Evolutionary conservation across 2,888 invertebrate genomes (phyloP), one percentile per base, ranked within the genome.

Genomic region (Athetis lepigone): DNA sequence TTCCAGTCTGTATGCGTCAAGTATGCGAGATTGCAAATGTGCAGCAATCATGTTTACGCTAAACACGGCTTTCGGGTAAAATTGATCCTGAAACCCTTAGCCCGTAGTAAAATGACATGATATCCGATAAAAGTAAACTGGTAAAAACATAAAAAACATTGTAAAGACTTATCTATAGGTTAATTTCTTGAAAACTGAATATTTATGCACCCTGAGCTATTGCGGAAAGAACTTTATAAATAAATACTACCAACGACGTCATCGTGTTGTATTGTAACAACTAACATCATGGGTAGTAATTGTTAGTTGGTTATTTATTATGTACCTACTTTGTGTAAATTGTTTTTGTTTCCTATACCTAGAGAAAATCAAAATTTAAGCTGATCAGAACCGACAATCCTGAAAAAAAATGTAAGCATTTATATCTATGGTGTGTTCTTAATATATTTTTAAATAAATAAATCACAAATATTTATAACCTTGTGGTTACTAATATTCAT

Each of bases 221-320:
- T 9, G 13, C 5, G 13, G 43, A 52, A 29, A 62, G 36, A 21
- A 43, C 43, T 62, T 18, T 36, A 43, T 36, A 62, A 42, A 59
- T 61, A 59, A 18, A 43, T 21, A 43, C 11, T 2, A 9, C 19
- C 7, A n/a, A n/a, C 3, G 7, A 42, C 19, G 49, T 19, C 16
- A 42, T 13, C 19, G 16, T 21, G 36, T 27, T 37, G 8, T 52
- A n/a, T 27, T n/a, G 7, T 7, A 19, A 0, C 16, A 58, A n/a
- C n/a, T 51, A 47, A 33, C 23, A 42, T 18, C 7, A 11, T 45
- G n/a, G 8, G 18, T 16, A 19, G 2, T 23, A n/a, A n/a, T n/a
- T 18, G 6, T 19, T 6, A 19, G 1, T 43, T 59, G 9, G 6
- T 36, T 19, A 18, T 8, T 33, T 29, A 5, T 18, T 33, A 23